Percentiles rank a stretch among this genome's conserved stretches.
These are phyloP conservation scores for Monochamus saltuarius DNA, from an alignment of 1,140 invertebrate species.

Conservation along the genomic window DNA sequence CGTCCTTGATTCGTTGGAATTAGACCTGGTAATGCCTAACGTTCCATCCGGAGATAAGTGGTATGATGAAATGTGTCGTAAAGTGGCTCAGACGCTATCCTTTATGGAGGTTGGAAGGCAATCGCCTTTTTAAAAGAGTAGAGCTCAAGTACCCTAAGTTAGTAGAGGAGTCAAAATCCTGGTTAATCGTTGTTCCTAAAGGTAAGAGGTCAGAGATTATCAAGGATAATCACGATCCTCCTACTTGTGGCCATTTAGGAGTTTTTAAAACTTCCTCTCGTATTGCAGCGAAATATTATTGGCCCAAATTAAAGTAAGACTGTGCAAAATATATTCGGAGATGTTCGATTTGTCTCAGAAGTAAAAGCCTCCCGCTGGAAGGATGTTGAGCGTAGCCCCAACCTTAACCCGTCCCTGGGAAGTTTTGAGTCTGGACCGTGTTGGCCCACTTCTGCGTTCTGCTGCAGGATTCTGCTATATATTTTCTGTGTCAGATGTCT, in stretches of 20 bases:
- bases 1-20: neutral
- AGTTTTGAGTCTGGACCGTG: slow-evolving; percentile 12
- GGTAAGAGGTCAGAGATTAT: too few species aligned
- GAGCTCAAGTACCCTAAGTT: too few species aligned
- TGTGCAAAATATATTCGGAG: slow-evolving; percentile 26
- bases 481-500: slow-evolving; percentile 12
- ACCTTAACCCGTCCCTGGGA: neutral
- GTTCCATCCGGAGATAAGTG: neutral
- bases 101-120: too few species aligned
- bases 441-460: slow-evolving; percentile 7
- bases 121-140: too few species aligned
- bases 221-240: too few species aligned
- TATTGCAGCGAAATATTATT: too few species aligned
- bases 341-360: slow-evolving; percentile 34
- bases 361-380: slow-evolving; percentile 25
- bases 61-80: neutral
- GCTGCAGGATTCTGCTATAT: slow-evolving; percentile 12
- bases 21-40: neutral
- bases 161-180: neutral
- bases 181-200: too few species aligned
- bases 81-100: too few species aligned
- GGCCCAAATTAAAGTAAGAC: slow-evolving; percentile 20
- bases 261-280: too few species aligned
- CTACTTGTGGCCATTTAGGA: too few species aligned
- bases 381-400: slow-evolving; percentile 28